Evolutionary conservation across 2,888 invertebrate genomes (phyloP), one percentile per base, ranked within the genome.

Genomic region (Drosophila limbata): DNA sequence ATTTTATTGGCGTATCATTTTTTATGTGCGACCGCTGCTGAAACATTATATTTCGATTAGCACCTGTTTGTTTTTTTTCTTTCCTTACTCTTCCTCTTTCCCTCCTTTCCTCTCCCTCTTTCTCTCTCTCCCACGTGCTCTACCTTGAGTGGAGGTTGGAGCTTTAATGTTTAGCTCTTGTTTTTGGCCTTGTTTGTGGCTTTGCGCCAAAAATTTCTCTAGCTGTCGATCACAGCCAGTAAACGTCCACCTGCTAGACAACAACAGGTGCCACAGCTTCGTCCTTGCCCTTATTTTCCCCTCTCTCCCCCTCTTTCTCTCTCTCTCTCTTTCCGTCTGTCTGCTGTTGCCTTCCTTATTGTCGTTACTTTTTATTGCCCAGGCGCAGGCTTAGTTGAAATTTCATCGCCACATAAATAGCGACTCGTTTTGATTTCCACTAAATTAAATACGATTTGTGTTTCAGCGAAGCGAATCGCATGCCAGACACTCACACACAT

Each of bases 31-130:
- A 88, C 69, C 88, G 81, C 83, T 68, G 79, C 75, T 69, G 77
- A 79, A 88, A 86, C 88, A 88, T 89, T 89, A 90, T 90, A 82
- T 88, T 89, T 90, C 90, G 90, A 86, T 90, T 88, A 88, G 87
- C 88, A 88, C 88, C 90, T 88, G 88, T 89, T 89, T 90, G 83
- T 69, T 69, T 45, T 62, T 62, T 64, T 60, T 68, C 65, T 62
- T 52, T 60, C 65, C 37, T 4, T 17, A 15, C 11, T n/a, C 15
- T 17, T 9, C 9, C 19, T 4, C 11, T 31, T 1, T 3, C 11
- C 10, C 21, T 8, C 28, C 28, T 28, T 35, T 19, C 2, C n/a
- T 35, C 33, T 17, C 48, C 11, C 6, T 19, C 25, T 33, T 39
- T 21, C 17, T 42, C 17, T 19, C 11, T 19, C 11, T 19, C 19